Evolutionary conservation across 2,113 vertebrate genomes (phyloP), one percentile per base, ranked within the genome.

Genomic region (Accipiter virgatus): DNA sequence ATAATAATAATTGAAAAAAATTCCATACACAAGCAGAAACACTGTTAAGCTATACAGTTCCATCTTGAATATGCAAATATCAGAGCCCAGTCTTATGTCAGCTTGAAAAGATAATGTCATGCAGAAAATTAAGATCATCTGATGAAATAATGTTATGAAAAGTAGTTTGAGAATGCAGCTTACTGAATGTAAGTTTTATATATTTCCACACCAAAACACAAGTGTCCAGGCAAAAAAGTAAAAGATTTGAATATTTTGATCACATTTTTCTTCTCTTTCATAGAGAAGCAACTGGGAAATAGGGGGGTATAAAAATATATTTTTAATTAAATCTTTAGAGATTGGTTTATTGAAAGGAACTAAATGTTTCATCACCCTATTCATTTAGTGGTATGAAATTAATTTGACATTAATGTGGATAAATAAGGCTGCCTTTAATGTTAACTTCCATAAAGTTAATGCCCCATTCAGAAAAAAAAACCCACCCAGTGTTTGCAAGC

Each of bases 41-140:
- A 93, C 56, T 89, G 81, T 81, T 94, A 95, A 97, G 65, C n/a
- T 93, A 78, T 48, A 88, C 25, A 93, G 80, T 82, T 97, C 59
- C 67, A 92, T 81, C 74, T 92, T 88, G 53, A 98, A 81, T 95
- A 96, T 86, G 93, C 81, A 97, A 97, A 94, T 97, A 97, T 74
- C 91, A 90, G 48, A 97, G 63, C 80, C 79, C 66, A 88, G 84
- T 96, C 90, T 94, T 96, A 92, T 52, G 86, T 93, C 92, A 97
- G 77, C 89, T 97, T 95, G 91, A 97, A 97, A 96, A 97, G 72
- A 97, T 97, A 97, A 97, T 70, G 71, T 84, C 92, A 96, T 90
- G 88, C 68, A 97, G 96, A 98, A 98, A 98, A 98, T 96, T 96
- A 97, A 96, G 95, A 97, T 93, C 78, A 96, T 97, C 81, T 95